Percentiles rank a stretch among this genome's conserved stretches.
Evolutionary conservation across 1,140 invertebrate genomes (phyloP).

Genomic region (Drosophila biarmipes): DNA sequence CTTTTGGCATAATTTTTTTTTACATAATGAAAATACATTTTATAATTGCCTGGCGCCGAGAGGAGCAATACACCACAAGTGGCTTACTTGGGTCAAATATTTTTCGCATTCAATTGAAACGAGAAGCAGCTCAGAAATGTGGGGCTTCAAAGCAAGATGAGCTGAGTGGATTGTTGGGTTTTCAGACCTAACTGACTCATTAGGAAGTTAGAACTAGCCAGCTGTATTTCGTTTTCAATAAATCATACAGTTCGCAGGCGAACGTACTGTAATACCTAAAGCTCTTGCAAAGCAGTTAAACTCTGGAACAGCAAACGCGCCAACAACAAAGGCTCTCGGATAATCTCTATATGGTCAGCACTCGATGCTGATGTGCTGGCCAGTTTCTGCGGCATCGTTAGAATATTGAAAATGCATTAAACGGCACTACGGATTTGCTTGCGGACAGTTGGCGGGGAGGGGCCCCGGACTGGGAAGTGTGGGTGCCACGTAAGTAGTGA

Average conservation of each 20-base stretch:
- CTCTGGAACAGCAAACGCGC: constrained; percentile 18
- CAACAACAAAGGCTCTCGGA: background rate
- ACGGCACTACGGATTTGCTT: constrained; percentile 22
- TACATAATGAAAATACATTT: constrained; percentile 70
- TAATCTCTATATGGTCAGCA: constrained; percentile 42
- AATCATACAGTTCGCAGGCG: background rate
- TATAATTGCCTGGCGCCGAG: constrained; percentile 57
- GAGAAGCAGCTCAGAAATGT: constrained; percentile 16
- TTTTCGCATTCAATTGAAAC: constrained; percentile 55
- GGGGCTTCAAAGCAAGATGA: constrained; percentile 7
- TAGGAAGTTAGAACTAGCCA: no score
- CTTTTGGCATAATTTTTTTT: constrained; percentile 77
- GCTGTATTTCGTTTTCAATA: background rate
- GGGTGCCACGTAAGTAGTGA: constrained; percentile 54
- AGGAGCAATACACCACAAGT: constrained; percentile 8
- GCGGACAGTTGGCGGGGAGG: background rate
- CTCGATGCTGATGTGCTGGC: constrained; percentile 12
- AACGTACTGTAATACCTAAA: constrained; percentile 41
- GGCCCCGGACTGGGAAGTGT: background rate
- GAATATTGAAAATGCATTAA: constrained; percentile 46
- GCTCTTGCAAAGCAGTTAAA: constrained; percentile 19
- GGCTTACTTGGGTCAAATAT: constrained; percentile 42
- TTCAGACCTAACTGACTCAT: background rate
- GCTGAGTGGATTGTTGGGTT: constrained; percentile 2
- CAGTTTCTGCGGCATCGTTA: constrained; percentile 24